Evolutionary conservation across 2,888 invertebrate genomes (phyloP), one percentile per base, ranked within the genome.

Genomic region (Merodon equestris): DNA sequence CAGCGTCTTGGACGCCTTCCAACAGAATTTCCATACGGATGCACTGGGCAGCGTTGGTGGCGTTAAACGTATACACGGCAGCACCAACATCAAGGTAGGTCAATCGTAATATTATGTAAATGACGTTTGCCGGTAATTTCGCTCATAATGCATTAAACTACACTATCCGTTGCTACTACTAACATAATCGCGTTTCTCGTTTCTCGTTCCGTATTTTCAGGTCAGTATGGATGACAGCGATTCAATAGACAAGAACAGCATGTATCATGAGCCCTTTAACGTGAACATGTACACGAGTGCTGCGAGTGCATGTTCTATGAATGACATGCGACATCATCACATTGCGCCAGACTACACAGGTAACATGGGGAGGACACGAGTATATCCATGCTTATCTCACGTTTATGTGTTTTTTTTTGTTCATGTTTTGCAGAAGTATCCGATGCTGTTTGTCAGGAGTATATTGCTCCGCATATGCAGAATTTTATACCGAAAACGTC

Each of bases 271-370:
- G 83, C 90, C 90, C 64, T 90, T 89, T 84, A 90, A 89, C 84
- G 89, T 89, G 76, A 89, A 89, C 72, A 88, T 89, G 87, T 88
- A 89, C 75, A 89, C 89, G 58, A 89, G 88, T 85, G 88, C 89
- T 44, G 89, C 89, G 73, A 89, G 88, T 84, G 88, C 88, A 70
- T 89, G 89, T 84, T 88, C 89, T 82, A 86, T 89, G 83, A 89
- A 89, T 84, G 89, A 89, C 87, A 87, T 89, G 84, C 89, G 89
- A 84, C 87, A 89, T 76, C 89, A 89, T 84, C 89, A 90, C 83
- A 89, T 89, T 86, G 91, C 91, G 85, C 91, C 91, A 73, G 91
- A 91, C 86, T 91, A 91, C 86, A 90, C 91, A 88, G 91, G 91
- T 91, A 89, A 89, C 87, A 86, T 27, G 83, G 71, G 36, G 48